Percentiles rank a stretch among this genome's conserved stretches.
Evolutionary conservation across 2,113 vertebrate species (phyloP).

Genomic region (Callaeas wilsoni): DNA sequence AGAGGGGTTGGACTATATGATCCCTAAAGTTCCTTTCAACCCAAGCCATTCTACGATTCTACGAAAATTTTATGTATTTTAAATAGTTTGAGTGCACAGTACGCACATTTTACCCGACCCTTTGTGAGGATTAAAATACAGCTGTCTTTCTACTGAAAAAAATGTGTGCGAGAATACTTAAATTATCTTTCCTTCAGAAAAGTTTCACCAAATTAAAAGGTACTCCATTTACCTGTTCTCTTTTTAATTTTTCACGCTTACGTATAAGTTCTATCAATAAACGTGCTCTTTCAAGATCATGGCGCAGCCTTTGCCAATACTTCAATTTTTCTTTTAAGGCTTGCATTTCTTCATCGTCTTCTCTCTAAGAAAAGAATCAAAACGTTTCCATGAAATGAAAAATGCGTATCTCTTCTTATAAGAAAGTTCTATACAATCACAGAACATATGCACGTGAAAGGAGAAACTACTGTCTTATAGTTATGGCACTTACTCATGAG

Average conservation of each 20-base stretch:
- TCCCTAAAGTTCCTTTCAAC: background rate
- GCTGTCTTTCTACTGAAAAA: background rate
- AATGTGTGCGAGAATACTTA: background rate
- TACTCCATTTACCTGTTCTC: conserved; percentile 85
- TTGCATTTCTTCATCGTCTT: conserved; percentile 88
- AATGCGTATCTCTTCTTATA: background rate
- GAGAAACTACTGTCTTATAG: background rate
- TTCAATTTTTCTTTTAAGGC: conserved; percentile 93
- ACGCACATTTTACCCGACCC: rapidly evolving
- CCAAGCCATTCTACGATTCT: background rate
- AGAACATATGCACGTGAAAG: background rate
- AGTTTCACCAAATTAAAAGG: background rate
- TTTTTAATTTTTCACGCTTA: conserved; percentile 96
- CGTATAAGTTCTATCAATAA: conserved; percentile 93
- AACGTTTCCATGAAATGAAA: background rate
- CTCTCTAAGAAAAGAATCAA: conserved; percentile 66
- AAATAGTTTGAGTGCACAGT: background rate
- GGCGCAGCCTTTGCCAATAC: conserved; percentile 92
- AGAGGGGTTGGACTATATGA: background rate
- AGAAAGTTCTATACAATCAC: background rate
- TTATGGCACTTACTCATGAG: background rate
- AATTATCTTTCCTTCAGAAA: background rate
- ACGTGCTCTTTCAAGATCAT: conserved; percentile 91
- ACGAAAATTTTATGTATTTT: background rate
- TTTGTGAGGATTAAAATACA: background rate